Base-by-base conservation (phyloP, 2,113 vertebrate species). In the Psilopsiagon aurifrons region DNA sequence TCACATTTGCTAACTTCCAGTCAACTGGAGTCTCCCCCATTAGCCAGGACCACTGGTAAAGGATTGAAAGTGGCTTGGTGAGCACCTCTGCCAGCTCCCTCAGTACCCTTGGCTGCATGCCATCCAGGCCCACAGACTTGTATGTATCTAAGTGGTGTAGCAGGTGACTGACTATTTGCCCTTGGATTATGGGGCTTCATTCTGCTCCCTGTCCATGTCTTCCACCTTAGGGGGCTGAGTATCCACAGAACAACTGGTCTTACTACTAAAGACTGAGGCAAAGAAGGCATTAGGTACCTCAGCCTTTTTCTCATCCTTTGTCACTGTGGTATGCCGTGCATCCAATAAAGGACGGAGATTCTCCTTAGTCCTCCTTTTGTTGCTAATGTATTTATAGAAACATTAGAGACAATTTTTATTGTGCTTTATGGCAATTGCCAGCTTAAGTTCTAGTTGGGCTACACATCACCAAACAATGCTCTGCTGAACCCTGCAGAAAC, bases 131-230 rank as follows among this genome's bases (percentile, higher is more conserved):
- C 57, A 60, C n/a, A 60, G 9, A 17, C 23, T 23, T 35, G 59
- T 37, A 14, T 2, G 4, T 25, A n/a, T 60, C 57, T 60, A 35
- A 35, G 57, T 25, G 57, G n/a, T 59, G 6, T n/a, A 13, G 39
- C 24, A 41, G 20, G 9, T 46, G 0, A 0, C 22, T 75, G 54
- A 24, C 7, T 29, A 5, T 81, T 81, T 35, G 20, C 11, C 29
- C 68, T 62, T 35, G 46, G 10, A 17, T 62, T 43, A 5, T 6
- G 7, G 12, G 10, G 2, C 6, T 35, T 68, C 68, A 16, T n/a
- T 63, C 47, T 75, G n/a, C 17, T 55, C 35, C 47, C 20, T 31
- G 35, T 20, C 15, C 60, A 59, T 43, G 29, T 37, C 35, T 69
- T 43, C 35, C 25, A 69, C 6, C 27, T 75, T 6, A 63, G 41